Evolutionary conservation across 2,888 invertebrate species (phyloP).

Genomic region (Galerucella nymphaeae): DNA sequence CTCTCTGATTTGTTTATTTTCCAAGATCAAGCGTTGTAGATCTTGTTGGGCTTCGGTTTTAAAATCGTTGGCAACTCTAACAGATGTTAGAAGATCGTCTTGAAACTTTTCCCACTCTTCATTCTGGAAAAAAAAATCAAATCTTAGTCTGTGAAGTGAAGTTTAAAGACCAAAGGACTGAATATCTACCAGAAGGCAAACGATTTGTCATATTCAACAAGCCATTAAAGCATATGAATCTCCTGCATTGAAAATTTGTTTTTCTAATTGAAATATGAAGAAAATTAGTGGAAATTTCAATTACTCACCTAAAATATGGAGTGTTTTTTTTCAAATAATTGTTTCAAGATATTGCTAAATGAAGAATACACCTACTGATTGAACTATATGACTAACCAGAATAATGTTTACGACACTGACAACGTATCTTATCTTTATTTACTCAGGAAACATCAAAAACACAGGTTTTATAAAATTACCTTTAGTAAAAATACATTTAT

Average conservation of each 20-base stretch:
- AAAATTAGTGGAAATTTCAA: no score
- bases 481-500: neutral
- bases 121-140: slow-evolving; percentile 66
- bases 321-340: neutral
- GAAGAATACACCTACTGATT: neutral
- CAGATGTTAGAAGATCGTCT: slow-evolving; percentile 90
- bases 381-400: slow-evolving; percentile 1
- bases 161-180: no score
- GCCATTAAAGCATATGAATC: no score
- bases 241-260: no score
- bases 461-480: neutral
- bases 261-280: no score
- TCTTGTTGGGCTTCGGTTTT: slow-evolving; percentile 94
- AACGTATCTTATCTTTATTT: slow-evolving; percentile 11
- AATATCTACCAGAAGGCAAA: no score
- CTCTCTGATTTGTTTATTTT: slow-evolving; percentile 84
- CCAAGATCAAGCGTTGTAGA: slow-evolving; percentile 80
- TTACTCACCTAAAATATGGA: neutral
- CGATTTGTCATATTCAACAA: no score
- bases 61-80: slow-evolving; percentile 95
- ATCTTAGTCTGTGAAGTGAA: neutral
- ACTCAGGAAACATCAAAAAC: neutral
- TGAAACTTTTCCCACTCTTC: slow-evolving; percentile 96
- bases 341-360: neutral
- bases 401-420: slow-evolving; percentile 5